Evolutionary conservation across 2,797 vertebrate species (phyloP).

Genomic region (Hydrolagus colliei): DNA sequence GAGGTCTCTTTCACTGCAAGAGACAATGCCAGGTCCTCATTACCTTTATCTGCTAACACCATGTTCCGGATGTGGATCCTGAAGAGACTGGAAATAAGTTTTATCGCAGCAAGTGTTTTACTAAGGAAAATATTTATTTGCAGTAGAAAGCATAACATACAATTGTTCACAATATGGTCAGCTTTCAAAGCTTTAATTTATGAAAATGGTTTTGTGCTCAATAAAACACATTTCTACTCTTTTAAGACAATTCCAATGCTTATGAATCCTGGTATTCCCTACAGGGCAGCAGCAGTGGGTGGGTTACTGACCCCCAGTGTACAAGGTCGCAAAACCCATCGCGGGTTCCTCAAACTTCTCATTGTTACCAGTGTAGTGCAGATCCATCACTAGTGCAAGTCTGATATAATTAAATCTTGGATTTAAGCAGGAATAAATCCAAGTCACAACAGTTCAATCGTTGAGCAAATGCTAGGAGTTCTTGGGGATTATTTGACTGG

Average conservation of each 20-base stretch:
- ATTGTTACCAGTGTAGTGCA: not conserved
- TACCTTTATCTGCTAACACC: no score
- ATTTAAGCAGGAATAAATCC: no score
- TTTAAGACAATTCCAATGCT: not conserved
- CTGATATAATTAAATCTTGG: not conserved
- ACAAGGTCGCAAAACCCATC: not conserved
- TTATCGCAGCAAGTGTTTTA: slow-evolving; percentile 40
- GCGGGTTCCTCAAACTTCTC: not conserved
- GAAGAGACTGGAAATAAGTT: no score
- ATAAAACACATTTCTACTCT: slow-evolving; percentile 25
- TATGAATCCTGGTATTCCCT: slow-evolving; percentile 4
- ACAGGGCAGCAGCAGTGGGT: not conserved
- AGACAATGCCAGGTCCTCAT: no score
- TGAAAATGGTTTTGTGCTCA: slow-evolving; percentile 21
- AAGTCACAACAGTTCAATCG: no score
- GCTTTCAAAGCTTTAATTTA: slow-evolving; percentile 5
- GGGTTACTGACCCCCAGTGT: not conserved
- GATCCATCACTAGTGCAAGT: not conserved
- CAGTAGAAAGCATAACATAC: slow-evolving; percentile 57
- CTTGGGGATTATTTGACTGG: no score
- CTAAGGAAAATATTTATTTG: slow-evolving; percentile 69
- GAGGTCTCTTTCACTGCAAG: no score
- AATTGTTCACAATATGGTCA: slow-evolving; percentile 24
- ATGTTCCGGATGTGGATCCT: no score
- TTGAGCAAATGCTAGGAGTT: no score